Evolutionary conservation across 2,888 invertebrate species (phyloP), one percentile per base, ranked within the genome.

Genomic region (Acanthopleura granulata): DNA sequence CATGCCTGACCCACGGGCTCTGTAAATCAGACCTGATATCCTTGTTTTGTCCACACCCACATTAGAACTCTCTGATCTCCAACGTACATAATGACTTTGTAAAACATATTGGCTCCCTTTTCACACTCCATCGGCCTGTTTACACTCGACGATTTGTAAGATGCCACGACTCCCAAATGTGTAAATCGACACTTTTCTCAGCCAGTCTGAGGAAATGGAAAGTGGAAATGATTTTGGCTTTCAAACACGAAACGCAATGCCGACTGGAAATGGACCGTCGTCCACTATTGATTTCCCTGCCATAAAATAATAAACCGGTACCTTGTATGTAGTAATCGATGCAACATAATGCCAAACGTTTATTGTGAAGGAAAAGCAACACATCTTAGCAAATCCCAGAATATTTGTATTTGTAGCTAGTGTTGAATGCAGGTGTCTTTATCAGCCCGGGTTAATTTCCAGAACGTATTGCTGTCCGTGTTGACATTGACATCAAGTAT

Each of bases 31-130:
- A 9, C 3, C 57, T n/a, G 57, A 22, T 57, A 18, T 18, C 18
- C 22, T 18, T 22, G 22, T 18, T 6, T 57, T 57, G 57, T 18
- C 18, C 57, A 57, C 22, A 22, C 57, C 40, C 6, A 22, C 57
- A n/a, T n/a, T 18, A 57, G 57, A 57, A 57, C 57, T 57, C 57
- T n/a, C 57, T 57, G 57, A 57, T 57, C 57, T 57, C 22, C 22
- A 57, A 18, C 18, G 18, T n/a, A 22, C 57, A 22, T 66, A 27
- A 66, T 66, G 1, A 66, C 66, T 66, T 66, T 66, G 66, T 66
- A 66, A 66, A 66, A 66, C 66, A 66, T 22, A 66, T 27, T 27
- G 66, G 22, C 22, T 3, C 22, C 29, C 66, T 66, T 66, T 66
- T 66, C 22, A 22, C 6, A 66, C 27, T 22, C 22, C 22, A 57